These are phyloP conservation scores for Rousettus madagascariensis DNA, from an alignment of 2,797 vertebrate species.

Conservation along the genomic window DNA sequence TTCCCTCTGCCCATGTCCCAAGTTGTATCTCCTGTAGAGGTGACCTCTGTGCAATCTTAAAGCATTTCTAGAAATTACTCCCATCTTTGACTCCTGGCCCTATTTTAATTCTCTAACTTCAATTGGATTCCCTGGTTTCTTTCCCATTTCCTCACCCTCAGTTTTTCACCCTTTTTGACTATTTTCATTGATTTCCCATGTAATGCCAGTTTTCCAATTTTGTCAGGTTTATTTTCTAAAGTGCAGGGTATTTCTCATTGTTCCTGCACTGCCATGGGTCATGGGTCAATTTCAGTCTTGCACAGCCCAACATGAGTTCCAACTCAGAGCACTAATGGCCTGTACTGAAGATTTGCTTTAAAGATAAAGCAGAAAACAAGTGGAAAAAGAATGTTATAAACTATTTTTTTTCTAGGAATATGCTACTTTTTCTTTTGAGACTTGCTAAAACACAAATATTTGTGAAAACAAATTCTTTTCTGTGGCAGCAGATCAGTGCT, in stretches of 20 bases:
- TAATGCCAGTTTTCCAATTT: not conserved
- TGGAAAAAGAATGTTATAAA: not conserved
- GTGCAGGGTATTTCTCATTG: not conserved
- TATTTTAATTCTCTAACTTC: not conserved
- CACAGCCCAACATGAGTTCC: not conserved
- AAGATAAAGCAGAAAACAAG: not conserved
- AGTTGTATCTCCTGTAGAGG: not conserved
- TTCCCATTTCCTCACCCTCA: not conserved
- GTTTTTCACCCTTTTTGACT: not conserved
- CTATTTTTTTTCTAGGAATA: not conserved
- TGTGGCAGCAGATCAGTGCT: not conserved
- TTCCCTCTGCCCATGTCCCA: not conserved
- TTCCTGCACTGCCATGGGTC: not conserved
- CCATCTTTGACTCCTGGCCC: not conserved
- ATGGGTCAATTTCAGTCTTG: not conserved
- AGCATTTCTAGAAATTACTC: not conserved
- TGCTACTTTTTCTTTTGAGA: not conserved
- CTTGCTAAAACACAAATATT: not conserved
- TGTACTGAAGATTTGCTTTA: not conserved
- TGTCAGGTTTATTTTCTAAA: not conserved
- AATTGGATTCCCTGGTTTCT: not conserved
- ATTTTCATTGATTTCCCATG: not conserved
- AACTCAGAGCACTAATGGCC: not conserved
- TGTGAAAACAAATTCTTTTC: slow-evolving; percentile 47
- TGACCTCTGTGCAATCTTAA: not conserved